Evolutionary conservation across 2,113 vertebrate species (phyloP).

Genomic region (Myotis yumanensis): DNA sequence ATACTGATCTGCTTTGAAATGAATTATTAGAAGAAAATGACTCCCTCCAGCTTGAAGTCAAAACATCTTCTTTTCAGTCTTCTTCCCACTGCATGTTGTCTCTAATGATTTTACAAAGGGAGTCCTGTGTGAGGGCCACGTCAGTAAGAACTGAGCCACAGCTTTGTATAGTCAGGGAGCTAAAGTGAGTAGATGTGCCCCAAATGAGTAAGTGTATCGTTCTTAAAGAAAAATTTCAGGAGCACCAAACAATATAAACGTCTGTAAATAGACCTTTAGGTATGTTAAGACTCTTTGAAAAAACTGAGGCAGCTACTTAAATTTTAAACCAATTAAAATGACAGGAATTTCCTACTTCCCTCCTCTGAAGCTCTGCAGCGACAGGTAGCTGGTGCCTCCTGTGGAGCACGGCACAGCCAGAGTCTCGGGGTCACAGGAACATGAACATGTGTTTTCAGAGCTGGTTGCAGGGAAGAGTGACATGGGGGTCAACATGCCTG

Average conservation of each 20-base stretch:
- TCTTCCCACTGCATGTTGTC: no score
- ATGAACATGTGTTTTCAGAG: background rate
- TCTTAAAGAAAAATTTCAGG: background rate
- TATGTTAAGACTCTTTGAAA: no score
- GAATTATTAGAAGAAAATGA: background rate
- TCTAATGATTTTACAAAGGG: no score
- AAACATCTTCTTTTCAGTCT: background rate
- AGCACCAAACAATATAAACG: no score
- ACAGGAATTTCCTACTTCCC: background rate
- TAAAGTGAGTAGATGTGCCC: background rate
- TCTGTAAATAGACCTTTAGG: no score
- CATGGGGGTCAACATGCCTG: background rate
- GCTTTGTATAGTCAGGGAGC: background rate
- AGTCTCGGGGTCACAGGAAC: background rate
- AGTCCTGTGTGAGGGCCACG: background rate
- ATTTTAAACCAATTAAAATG: background rate
- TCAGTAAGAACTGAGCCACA: background rate
- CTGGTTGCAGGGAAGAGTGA: background rate
- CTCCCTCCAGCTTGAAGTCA: background rate
- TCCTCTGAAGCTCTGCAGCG: background rate
- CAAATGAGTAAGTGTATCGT: background rate
- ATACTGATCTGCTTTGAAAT: constrained; percentile 8
- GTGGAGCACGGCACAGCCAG: background rate
- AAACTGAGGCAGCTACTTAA: background rate
- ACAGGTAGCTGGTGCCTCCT: background rate